Conservation (phyloP, 2,888 invertebrate species). For the Miltochrista miniata region DNA sequence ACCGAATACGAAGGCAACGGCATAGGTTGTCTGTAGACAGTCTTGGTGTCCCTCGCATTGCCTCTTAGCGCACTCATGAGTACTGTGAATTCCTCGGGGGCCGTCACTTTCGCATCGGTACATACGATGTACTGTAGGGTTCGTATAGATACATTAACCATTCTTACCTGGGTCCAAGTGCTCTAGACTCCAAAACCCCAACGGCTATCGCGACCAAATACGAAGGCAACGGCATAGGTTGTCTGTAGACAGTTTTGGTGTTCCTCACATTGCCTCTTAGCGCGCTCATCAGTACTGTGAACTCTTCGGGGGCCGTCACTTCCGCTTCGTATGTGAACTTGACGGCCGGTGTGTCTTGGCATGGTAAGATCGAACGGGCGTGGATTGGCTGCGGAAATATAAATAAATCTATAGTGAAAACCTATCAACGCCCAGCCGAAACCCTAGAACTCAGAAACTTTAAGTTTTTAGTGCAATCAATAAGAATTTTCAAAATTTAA, state of each 20-base stretch:
- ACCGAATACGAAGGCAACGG: constrained; percentile 95
- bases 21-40: constrained; percentile 89
- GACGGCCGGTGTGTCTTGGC: constrained; percentile 96
- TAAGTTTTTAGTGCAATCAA: no score
- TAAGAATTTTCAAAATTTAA: no score
- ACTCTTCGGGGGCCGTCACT: constrained; percentile 87
- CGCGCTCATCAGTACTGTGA: constrained; percentile 96
- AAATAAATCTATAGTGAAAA: background rate
- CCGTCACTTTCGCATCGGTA: constrained; percentile 88
- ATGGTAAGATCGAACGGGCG: constrained; percentile 94
- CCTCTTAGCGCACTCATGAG: constrained; percentile 94
- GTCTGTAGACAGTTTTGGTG: constrained; percentile 85
- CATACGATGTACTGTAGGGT: no score
- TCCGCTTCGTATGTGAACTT: constrained; percentile 93
- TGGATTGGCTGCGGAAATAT: constrained; percentile 87
- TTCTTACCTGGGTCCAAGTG: constrained; percentile 87
- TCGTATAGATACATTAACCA: no score
- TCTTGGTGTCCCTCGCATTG: constrained; percentile 68
- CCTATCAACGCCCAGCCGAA: no score
- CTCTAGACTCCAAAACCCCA: constrained; percentile 89
- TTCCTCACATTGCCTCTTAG: constrained; percentile 78
- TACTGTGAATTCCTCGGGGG: constrained; percentile 89
- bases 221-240: constrained; percentile 93
- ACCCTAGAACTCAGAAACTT: no score
- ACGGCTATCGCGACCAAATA: constrained; percentile 96